A percentile compares a stretch with the other conserved stretches of the same genome.
Conservation (phyloP, 2,113 vertebrate species). For the Manacus vitellinus region DNA sequence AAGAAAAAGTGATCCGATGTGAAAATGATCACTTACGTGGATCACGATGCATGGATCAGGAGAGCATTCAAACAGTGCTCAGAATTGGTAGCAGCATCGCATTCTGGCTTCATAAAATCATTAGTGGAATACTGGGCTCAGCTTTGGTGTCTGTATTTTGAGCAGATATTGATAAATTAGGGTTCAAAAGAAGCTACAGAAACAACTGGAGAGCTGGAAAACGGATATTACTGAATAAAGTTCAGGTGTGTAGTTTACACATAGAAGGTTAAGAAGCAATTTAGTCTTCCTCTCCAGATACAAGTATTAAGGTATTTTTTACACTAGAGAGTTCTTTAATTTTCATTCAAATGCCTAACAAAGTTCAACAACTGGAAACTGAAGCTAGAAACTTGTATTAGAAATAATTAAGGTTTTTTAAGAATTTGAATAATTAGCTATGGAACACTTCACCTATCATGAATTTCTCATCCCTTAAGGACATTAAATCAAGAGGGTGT, state of each 20-base stretch:
- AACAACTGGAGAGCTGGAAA: not conserved
- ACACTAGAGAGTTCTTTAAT: not conserved
- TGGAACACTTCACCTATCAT: not conserved
- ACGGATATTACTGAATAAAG: not conserved
- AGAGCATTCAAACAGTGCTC: not conserved
- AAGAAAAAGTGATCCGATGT: not conserved
- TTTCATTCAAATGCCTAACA: not conserved
- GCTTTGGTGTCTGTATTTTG: not conserved
- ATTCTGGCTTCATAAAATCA: not conserved
- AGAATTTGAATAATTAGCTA: not conserved
- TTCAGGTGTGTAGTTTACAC: not conserved
- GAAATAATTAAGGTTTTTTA: not conserved
- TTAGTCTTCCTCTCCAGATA: not conserved
- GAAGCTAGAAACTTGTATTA: not conserved
- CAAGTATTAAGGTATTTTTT: not conserved
- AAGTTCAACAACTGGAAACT: conserved; percentile 5
- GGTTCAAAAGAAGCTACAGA: not conserved
- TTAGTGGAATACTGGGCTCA: not conserved
- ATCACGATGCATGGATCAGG: not conserved
- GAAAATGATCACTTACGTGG: not conserved
- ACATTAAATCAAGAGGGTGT: not conserved
- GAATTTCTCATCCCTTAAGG: not conserved
- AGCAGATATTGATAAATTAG: not conserved
- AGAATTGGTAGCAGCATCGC: not conserved
- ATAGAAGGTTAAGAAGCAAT: not conserved